Base-by-base conservation (phyloP, 2,888 invertebrate species). In the Geophilus truncorum region DNA sequence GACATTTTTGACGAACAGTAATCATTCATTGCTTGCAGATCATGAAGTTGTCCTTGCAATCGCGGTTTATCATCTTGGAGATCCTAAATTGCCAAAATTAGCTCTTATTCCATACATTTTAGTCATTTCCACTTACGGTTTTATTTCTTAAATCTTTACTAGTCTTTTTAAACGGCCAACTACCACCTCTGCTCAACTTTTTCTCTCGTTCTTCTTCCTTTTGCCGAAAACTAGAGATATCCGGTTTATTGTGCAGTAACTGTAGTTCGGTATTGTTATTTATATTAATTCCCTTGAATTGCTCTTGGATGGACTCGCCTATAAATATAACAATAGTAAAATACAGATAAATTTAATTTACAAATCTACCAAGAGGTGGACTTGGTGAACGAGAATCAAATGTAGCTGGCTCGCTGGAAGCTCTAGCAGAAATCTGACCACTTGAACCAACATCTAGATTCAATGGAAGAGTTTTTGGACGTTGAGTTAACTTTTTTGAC, bases 1-100 rank as follows among this genome's bases (percentile, higher is more conserved):
- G 82, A 77, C 82, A 82, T 81, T 80, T 81, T 82, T 21, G 80
- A 34, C 21, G 82, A 45, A 23, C 82, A 82, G 36, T 79, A 81
- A 9, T 28, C 75, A 57, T 78, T 57, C 82, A 82, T 82, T 10
- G 81, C 30, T 45, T 80, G 30, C 18, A 80, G 12, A 12, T 81
- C 79, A n/a, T 81, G 30, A 7, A 82, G 5, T 25, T 82, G 36
- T 34, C 78, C 80, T 28, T 80, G 80, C 7, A 82, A 34, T 15
- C 51, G 30, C 25, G 77, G 30, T 23, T 30, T 51, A 21, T 51
- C 36, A 78, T 78, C 78, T 78, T 76, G 76, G 6, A 36, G 18
- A 36, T 36, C 78, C 36, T 78, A 32, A 75, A 25, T 18, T 36
- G 18, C 7, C 9, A 32, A 36, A 4, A 30, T 15, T 70, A 25